Conservation (phyloP, 2,797 vertebrate species). For the Mastacembelus armatus region DNA sequence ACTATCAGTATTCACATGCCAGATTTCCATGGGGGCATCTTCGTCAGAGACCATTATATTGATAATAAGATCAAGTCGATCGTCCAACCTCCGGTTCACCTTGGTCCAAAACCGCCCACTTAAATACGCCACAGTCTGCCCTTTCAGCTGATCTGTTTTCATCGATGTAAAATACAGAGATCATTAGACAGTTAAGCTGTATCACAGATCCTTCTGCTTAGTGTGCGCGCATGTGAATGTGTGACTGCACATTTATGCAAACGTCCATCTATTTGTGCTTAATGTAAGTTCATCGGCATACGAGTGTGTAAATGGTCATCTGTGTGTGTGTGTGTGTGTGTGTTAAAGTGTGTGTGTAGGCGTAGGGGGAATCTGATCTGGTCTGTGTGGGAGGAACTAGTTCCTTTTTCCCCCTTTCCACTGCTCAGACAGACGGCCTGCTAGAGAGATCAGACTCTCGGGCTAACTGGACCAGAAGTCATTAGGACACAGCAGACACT, state of each 20-base stretch:
- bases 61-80: constrained; percentile 67
- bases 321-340: constrained; percentile 57
- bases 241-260: constrained; percentile 52
- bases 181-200: constrained; percentile 81
- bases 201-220: constrained; percentile 70
- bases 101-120: constrained; percentile 78
- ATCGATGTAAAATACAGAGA: constrained; percentile 79
- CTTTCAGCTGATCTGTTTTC: constrained; percentile 81
- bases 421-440: constrained; percentile 82
- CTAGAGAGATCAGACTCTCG: constrained; percentile 83
- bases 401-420: constrained; percentile 53
- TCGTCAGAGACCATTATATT: constrained; percentile 66
- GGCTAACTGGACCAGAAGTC: constrained; percentile 82
- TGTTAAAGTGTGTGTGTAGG: constrained; percentile 70
- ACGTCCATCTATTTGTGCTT: constrained; percentile 64
- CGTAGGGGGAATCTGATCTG: constrained; percentile 82
- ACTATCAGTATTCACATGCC: constrained; percentile 40
- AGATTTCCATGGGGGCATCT: constrained; percentile 72
- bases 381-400: constrained; percentile 80
- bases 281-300: constrained; percentile 64
- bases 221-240: constrained; percentile 2
- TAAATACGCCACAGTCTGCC: constrained; percentile 68
- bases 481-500: constrained; percentile 77
- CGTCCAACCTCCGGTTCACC: constrained; percentile 77
- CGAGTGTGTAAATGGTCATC: constrained; percentile 74